Percentiles rank a stretch among this genome's conserved stretches.
These are phyloP conservation scores for Steatornis caripensis DNA, from an alignment of 2,113 vertebrate genomes.

Conservation along the genomic window DNA sequence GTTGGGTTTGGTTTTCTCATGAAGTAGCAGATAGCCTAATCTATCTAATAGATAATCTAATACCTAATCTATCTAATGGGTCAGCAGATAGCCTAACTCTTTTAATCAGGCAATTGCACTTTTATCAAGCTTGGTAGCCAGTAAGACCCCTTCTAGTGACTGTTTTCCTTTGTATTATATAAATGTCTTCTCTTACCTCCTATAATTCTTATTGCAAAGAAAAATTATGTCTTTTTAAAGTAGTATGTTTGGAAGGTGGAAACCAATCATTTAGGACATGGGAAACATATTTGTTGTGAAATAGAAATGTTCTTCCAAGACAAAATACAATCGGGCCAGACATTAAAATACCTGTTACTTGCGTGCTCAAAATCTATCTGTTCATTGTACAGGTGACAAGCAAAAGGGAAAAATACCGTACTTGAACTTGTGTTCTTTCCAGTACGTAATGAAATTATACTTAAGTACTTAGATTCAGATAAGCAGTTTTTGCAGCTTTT, in stretches of 20 bases:
- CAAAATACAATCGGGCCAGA: background rate
- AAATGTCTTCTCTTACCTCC: background rate
- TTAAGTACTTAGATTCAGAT: background rate
- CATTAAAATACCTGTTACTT: background rate
- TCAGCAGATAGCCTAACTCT: background rate
- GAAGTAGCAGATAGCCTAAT: too few relatives aligned
- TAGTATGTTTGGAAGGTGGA: background rate
- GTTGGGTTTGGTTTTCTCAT: too few relatives aligned
- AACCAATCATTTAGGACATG: background rate
- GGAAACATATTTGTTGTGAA: background rate
- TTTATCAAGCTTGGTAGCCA: background rate
- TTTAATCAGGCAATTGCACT: background rate
- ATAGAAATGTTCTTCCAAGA: background rate
- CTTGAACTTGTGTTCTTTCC: background rate
- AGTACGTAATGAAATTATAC: background rate
- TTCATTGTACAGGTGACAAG: background rate
- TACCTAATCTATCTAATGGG: too few relatives aligned
- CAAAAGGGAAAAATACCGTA: background rate
- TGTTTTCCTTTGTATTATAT: background rate
- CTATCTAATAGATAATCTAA: too few relatives aligned
- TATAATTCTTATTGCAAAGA: background rate
- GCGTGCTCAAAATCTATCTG: background rate
- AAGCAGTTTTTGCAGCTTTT: background rate
- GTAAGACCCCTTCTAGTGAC: background rate
- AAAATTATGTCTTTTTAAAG: background rate